Base-by-base conservation (phyloP, 2,888 invertebrate species). In the Lycaena phlaeas region DNA sequence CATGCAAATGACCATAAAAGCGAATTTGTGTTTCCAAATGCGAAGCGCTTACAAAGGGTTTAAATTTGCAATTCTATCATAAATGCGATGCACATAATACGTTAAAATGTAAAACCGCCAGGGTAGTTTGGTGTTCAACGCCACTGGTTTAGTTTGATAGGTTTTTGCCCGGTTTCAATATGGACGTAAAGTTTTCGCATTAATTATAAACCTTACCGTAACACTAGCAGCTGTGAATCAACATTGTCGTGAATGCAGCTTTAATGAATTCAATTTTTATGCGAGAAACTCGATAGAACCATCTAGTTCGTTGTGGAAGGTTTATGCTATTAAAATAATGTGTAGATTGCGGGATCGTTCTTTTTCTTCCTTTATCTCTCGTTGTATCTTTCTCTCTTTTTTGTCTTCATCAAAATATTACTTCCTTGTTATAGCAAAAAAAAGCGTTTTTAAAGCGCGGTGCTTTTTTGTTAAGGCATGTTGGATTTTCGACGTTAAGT, bases 21-120 rank as follows among this genome's bases (percentile, higher is more conserved):
- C 78, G 64, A 81, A 79, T 78, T 81, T 78, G 78, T 81, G 82
- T 84, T 74, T 61, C 65, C 65, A 67, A 79, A 81, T 75, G 73
- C 76, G 64, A 66, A 77, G 63, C 73, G 77, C 72, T 79, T 81
- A 79, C 79, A 74, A 77, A 78, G 75, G 77, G 79, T 74, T 81
- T 70, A 79, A 79, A 84, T 84, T 82, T 81, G 79, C 78, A 81
- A 84, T 79, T 82, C 82, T 72, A 77, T 77, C 68, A 76, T 78
- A 75, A 66, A 63, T 71, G 66, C 70, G 64, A 69, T 67, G 70
- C 68, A 69, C 66, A 77, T 78, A 72, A 77, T 77, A 73, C 68
- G 69, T 59, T 59, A 61, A 61, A 72, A 75, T 72, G 71, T 69
- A 65, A 72, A 75, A 68, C 67, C 68, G 60, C 64, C 63, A n/a